phyloP scores from a whole-genome alignment of 2,113 vertebrate species.

The Etia nguti region DNA sequence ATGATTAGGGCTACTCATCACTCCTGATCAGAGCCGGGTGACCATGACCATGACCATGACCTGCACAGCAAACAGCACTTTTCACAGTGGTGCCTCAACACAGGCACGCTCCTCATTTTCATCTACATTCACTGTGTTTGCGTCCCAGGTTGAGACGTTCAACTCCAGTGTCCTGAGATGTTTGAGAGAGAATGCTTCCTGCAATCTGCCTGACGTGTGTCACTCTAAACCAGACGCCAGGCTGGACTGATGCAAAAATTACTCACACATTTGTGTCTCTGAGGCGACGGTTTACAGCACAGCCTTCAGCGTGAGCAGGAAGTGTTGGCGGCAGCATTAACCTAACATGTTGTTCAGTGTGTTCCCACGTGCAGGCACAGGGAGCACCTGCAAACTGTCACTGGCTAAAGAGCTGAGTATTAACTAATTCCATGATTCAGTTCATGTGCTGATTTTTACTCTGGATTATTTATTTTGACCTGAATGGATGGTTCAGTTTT shows the following conservation, averaged over 20 bases:
- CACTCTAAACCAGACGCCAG: accelerated
- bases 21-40: not conserved
- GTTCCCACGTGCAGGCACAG: not conserved
- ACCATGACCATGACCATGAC: accelerated
- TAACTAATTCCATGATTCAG: not conserved
- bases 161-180: not conserved
- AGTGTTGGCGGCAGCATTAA: not conserved
- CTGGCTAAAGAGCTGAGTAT: not conserved
- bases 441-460: not conserved
- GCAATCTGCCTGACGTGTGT: not conserved
- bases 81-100: not conserved
- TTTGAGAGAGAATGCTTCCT: not conserved
- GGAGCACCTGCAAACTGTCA: not conserved
- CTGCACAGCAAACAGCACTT: not conserved
- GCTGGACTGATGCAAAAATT: not conserved
- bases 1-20: accelerated
- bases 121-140: accelerated
- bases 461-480: not conserved
- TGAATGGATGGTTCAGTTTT: not conserved
- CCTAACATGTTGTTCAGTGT: accelerated
- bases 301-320: not conserved
- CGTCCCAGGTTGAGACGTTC: not conserved
- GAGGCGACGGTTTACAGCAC: not conserved
- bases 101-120: not conserved
- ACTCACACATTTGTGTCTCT: accelerated